Evolutionary conservation across 2,797 vertebrate species (phyloP).

Genomic region (Coendou prehensilis): DNA sequence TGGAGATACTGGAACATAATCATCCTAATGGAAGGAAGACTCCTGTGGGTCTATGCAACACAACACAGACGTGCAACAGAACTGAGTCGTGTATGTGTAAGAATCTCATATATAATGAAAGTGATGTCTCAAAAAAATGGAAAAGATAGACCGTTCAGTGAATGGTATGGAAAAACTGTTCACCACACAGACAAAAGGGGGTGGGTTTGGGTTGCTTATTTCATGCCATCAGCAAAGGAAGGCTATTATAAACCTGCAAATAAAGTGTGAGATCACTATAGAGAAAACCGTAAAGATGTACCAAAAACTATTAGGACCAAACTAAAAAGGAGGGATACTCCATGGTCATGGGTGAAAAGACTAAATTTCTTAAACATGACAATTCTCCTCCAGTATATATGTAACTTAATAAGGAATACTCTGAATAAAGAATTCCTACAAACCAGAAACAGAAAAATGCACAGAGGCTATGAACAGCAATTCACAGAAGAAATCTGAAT

Average conservation of each 20-base stretch:
- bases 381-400: neutral
- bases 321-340: neutral
- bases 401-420: neutral
- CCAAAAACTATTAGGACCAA: neutral
- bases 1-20: neutral
- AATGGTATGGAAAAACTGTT: neutral
- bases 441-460: constrained; percentile 6
- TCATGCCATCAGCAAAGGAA: neutral
- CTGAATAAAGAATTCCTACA: constrained; percentile 39
- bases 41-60: neutral
- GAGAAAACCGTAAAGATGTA: neutral
- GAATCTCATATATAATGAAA: neutral
- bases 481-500: constrained; percentile 4
- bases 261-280: neutral
- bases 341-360: neutral
- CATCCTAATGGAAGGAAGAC: neutral
- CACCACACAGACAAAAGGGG: neutral
- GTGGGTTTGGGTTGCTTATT: neutral
- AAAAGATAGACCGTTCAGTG: neutral
- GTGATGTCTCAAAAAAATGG: neutral
- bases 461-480: neutral
- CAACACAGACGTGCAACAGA: neutral
- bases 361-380: constrained; percentile 7
- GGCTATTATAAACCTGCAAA: neutral
- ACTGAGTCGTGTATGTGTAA: neutral